phyloP scores from a whole-genome alignment of 2,113 vertebrate species.

The Arothron firmamentum region DNA sequence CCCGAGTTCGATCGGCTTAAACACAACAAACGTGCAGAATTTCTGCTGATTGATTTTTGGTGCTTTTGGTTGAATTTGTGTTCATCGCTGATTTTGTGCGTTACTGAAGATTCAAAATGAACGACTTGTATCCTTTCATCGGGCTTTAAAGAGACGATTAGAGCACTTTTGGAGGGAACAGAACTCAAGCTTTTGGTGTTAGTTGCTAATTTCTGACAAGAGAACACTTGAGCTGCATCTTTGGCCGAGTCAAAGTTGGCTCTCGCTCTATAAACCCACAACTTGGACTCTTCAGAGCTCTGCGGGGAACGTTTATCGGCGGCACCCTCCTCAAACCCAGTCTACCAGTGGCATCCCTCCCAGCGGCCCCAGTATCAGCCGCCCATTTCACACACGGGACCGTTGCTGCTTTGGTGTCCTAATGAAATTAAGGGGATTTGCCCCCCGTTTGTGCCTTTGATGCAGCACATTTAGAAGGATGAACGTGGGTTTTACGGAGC shows the following conservation, averaged over 20 bases:
- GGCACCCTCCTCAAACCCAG: not conserved
- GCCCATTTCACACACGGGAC: not conserved
- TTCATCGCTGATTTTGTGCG: too few species aligned
- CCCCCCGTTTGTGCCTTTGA: slow-evolving; percentile 12
- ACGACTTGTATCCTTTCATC: too few species aligned
- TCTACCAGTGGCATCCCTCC: not conserved
- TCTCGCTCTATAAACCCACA: not conserved
- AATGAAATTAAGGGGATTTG: slow-evolving; percentile 23
- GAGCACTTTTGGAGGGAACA: too few species aligned
- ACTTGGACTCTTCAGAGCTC: not conserved
- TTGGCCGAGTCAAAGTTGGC: too few species aligned
- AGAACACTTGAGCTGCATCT: too few species aligned
- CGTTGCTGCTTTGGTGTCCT: not conserved
- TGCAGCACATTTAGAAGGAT: slow-evolving; percentile 5
- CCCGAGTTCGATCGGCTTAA: too few species aligned
- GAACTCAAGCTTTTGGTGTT: too few species aligned
- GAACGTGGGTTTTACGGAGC: slow-evolving; percentile 18
- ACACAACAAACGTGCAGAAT: too few species aligned
- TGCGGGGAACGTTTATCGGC: not conserved
- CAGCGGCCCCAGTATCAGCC: not conserved
- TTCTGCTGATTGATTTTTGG: too few species aligned
- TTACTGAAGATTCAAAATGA: too few species aligned
- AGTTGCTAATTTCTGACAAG: too few species aligned
- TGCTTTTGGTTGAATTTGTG: too few species aligned
- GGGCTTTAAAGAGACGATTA: not conserved